These are phyloP conservation scores for Chelonus insularis DNA, from an alignment of 1,140 invertebrate genomes.

Conservation along the genomic window DNA sequence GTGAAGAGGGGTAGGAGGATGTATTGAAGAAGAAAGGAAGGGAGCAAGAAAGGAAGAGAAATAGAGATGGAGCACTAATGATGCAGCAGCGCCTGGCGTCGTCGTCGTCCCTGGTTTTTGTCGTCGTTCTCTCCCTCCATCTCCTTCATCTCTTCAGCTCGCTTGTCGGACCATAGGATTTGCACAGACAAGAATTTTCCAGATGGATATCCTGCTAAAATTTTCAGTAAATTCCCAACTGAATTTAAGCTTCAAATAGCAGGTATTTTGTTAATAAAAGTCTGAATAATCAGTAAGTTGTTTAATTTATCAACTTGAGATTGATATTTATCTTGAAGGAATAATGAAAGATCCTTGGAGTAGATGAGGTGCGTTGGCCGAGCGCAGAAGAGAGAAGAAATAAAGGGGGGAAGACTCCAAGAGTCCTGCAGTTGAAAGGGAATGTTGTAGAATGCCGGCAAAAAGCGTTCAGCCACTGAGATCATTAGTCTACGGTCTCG, in stretches of 20 bases:
- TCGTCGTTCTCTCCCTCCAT: constrained; percentile 24
- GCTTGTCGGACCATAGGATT: background rate
- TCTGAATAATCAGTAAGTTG: too few relatives aligned
- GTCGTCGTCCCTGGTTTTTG: constrained; percentile 45
- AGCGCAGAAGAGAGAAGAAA: constrained; percentile 23
- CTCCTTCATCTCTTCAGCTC: constrained; percentile 14
- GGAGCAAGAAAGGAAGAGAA: constrained; percentile 32
- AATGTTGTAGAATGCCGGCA: constrained; percentile 61
- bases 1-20: constrained; percentile 19
- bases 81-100: constrained; percentile 36
- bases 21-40: constrained; percentile 27
- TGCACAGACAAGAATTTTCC: background rate
- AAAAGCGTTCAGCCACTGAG: constrained; percentile 55
- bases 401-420: constrained; percentile 1
- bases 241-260: background rate
- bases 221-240: background rate
- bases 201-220: background rate
- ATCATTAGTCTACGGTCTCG: constrained; percentile 58
- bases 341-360: constrained; percentile 13
- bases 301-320: too few relatives aligned
- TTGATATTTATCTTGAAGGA: background rate
- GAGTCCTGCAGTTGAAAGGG: constrained; percentile 53
- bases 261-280: too few relatives aligned
- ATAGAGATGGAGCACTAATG: constrained; percentile 46
- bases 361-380: constrained; percentile 12